A percentile compares a stretch with the other conserved stretches of the same genome.
Conservation (phyloP, 1,140 invertebrate species). For the Microvelia longipes region DNA sequence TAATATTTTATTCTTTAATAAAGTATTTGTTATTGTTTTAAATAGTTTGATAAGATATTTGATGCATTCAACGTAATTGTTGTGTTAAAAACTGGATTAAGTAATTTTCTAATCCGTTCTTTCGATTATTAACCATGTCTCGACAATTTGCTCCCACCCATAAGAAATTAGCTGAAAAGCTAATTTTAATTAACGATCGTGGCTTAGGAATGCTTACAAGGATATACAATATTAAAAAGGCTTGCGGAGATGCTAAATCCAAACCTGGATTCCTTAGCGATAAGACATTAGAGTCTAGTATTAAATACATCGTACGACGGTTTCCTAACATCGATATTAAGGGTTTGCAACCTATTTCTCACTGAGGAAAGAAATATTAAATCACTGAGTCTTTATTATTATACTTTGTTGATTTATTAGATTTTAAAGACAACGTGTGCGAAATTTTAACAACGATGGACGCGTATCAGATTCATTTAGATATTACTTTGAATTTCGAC, state of each 20-base stretch:
- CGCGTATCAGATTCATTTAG: constrained; percentile 83
- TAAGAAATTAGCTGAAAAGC: constrained; percentile 94
- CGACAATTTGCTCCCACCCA: constrained; percentile 35
- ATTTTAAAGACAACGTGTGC: constrained; percentile 96
- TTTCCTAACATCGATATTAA: constrained; percentile 95
- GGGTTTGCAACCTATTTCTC: constrained; percentile 60
- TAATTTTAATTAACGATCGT: constrained; percentile 94
- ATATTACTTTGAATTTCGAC: constrained; percentile 93
- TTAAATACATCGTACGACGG: constrained; percentile 86
- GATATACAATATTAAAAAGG: constrained; percentile 99
- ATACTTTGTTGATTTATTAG: constrained; percentile 97
- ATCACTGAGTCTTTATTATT: constrained; percentile 91
- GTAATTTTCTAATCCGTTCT: too few relatives aligned
- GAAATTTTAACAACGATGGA: constrained; percentile 96
- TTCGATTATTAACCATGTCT: constrained; percentile 14
- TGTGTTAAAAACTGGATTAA: too few relatives aligned
- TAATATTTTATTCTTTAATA: too few relatives aligned
- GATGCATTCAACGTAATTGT: too few relatives aligned
- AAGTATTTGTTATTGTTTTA: too few relatives aligned
- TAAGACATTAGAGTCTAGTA: constrained; percentile 86
- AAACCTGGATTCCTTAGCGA: constrained; percentile 93
- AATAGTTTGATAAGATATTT: too few relatives aligned
- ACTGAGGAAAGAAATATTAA: constrained; percentile 84
- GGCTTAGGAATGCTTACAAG: constrained; percentile 92
- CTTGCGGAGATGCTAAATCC: constrained; percentile 92